Conservation (phyloP, 2,797 vertebrate genomes). For the Chelidonichthys spinosus region DNA sequence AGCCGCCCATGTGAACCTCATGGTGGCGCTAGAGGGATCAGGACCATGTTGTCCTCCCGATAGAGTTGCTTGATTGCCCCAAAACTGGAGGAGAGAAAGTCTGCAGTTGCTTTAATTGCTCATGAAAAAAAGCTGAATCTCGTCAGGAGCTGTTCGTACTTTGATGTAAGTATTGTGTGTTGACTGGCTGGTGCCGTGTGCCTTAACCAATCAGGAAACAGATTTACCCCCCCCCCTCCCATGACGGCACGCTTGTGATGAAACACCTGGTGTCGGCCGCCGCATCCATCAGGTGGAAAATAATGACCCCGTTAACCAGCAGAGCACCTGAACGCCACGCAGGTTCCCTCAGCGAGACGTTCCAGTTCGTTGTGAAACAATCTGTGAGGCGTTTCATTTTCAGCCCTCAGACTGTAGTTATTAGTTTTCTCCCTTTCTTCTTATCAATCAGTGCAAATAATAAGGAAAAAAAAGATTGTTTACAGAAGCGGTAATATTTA, state of each 20-base stretch:
- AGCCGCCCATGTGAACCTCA: no score
- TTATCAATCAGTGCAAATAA: constrained; percentile 38
- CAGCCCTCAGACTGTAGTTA: constrained; percentile 60
- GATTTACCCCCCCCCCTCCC: constrained; percentile 29
- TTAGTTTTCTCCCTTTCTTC: constrained; percentile 44
- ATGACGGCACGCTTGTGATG: constrained; percentile 49
- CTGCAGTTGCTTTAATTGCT: background rate
- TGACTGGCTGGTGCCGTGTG: no score
- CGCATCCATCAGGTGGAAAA: constrained; percentile 64
- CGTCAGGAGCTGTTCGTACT: background rate
- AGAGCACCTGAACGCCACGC: constrained; percentile 73
- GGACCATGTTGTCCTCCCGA: no score
- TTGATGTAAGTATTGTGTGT: no score
- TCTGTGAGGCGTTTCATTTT: constrained; percentile 52
- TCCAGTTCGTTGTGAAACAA: constrained; percentile 49
- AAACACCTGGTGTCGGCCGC: constrained; percentile 74
- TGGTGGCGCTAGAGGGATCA: no score
- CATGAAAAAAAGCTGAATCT: constrained; percentile 7
- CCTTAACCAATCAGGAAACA: constrained; percentile 45
- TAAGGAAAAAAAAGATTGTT: background rate
- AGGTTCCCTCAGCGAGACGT: no score
- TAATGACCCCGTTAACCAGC: constrained; percentile 75
- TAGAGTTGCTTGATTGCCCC: no score
- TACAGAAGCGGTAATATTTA: constrained; percentile 28
- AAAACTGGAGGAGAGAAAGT: background rate